Conservation (phyloP, 2,888 invertebrate species). For the Lathronympha strigana region DNA sequence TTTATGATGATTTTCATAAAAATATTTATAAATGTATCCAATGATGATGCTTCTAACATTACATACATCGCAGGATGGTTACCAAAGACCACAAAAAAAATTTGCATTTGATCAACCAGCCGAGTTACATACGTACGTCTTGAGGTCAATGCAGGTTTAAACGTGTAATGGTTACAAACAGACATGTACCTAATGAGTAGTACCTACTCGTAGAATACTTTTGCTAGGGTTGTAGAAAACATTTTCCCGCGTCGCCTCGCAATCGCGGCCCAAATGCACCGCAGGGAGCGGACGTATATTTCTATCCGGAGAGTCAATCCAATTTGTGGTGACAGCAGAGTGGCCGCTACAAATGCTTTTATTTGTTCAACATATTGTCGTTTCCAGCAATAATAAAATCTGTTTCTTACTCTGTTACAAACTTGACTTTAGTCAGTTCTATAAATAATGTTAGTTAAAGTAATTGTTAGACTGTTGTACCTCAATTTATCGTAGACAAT, state of each 20-base stretch:
- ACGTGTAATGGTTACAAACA: too few species aligned
- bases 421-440: background rate
- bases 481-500: background rate
- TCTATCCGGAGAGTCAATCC: constrained; percentile 67
- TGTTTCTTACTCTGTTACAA: constrained; percentile 7
- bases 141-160: too few species aligned
- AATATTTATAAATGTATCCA: too few species aligned
- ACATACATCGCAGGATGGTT: too few species aligned
- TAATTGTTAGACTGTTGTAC: background rate
- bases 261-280: constrained; percentile 53
- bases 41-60: too few species aligned
- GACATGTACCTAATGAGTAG: constrained; percentile 21
- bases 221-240: constrained; percentile 18
- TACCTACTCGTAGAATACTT: constrained; percentile 6
- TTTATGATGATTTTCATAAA: too few species aligned
- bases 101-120: too few species aligned
- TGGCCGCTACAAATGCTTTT: constrained; percentile 63
- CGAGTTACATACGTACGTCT: too few species aligned
- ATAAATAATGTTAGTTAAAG: background rate
- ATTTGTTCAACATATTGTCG: constrained; percentile 64
- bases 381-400: constrained; percentile 44
- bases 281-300: constrained; percentile 56
- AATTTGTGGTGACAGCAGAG: constrained; percentile 69
- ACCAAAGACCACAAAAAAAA: too few species aligned
- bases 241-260: constrained; percentile 43